phyloP scores from a whole-genome alignment of 2,797 vertebrate species.

The Sarcoramphus papa region DNA sequence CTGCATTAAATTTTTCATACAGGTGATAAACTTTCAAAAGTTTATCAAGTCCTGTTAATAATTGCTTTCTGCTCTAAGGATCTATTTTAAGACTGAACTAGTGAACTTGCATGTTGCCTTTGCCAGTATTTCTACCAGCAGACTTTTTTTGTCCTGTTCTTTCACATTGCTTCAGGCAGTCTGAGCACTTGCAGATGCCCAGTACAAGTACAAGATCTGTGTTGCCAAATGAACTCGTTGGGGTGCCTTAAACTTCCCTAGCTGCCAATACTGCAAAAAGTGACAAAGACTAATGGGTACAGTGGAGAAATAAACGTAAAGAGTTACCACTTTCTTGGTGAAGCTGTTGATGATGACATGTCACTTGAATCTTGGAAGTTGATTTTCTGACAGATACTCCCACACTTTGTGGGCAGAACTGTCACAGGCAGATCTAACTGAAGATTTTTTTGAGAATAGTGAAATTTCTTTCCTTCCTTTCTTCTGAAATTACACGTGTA shows the following conservation, averaged over 20 bases:
- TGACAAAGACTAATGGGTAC: not conserved
- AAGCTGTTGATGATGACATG: not conserved
- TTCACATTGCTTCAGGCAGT: not conserved
- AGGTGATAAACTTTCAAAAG: not conserved
- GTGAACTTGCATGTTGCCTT: not conserved
- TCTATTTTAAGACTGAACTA: not conserved
- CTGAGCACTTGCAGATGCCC: not conserved
- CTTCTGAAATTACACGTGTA: not conserved
- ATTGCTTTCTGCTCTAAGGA: not conserved
- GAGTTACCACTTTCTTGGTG: not conserved
- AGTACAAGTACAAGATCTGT: not conserved
- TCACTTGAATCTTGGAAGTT: not conserved
- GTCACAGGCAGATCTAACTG: not conserved
- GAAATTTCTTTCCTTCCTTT: not conserved
- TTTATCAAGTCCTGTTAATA: not conserved
- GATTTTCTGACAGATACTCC: conserved; percentile 29
- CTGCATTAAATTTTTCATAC: not conserved
- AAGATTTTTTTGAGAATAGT: not conserved
- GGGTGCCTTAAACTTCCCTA: not conserved
- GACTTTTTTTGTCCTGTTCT: not conserved
- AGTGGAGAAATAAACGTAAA: not conserved
- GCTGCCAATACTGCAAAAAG: not conserved
- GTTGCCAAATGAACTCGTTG: not conserved
- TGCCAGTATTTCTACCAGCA: not conserved
- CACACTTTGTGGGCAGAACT: not conserved